These are phyloP conservation scores for Barypeithes pellucidus DNA, from an alignment of 2,888 invertebrate species.

Conservation along the genomic window DNA sequence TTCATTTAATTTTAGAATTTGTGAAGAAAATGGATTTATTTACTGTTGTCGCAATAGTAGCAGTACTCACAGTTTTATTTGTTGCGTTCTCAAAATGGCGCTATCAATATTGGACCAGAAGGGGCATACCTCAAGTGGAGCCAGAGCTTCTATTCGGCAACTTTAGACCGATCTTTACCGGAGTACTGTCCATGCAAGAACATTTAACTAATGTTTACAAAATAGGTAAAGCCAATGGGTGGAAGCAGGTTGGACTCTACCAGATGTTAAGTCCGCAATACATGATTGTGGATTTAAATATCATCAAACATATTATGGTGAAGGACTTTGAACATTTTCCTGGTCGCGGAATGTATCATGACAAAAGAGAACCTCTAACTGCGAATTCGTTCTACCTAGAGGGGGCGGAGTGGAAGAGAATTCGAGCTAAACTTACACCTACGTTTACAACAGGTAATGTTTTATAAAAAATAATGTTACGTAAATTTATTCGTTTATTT, in stretches of 20 bases:
- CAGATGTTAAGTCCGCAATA: slow-evolving; percentile 3
- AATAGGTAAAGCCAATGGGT: slow-evolving; percentile 11
- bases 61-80: background rate
- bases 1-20: too few species aligned
- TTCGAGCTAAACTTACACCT: slow-evolving; percentile 29
- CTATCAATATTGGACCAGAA: slow-evolving; percentile 28
- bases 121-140: slow-evolving; percentile 37
- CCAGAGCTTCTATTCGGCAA: slow-evolving; percentile 29
- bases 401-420: slow-evolving; percentile 28
- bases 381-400: slow-evolving; percentile 24
- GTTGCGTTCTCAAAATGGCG: slow-evolving; percentile 19
- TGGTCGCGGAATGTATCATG: slow-evolving; percentile 19
- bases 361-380: slow-evolving; percentile 14
- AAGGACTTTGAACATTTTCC: slow-evolving; percentile 32
- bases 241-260: slow-evolving; percentile 26
- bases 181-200: background rate
- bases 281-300: slow-evolving; percentile 16
- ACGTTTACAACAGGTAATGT: slow-evolving; percentile 38
- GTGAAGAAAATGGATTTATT: too few species aligned
- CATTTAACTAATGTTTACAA: slow-evolving; percentile 18
- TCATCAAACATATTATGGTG: slow-evolving; percentile 13
- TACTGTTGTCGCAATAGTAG: background rate
- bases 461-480: too few species aligned
- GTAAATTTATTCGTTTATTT: too few species aligned
- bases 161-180: background rate